These are phyloP conservation scores for Ophion ellenae DNA, from an alignment of 2,888 invertebrate genomes.

Conservation along the genomic window DNA sequence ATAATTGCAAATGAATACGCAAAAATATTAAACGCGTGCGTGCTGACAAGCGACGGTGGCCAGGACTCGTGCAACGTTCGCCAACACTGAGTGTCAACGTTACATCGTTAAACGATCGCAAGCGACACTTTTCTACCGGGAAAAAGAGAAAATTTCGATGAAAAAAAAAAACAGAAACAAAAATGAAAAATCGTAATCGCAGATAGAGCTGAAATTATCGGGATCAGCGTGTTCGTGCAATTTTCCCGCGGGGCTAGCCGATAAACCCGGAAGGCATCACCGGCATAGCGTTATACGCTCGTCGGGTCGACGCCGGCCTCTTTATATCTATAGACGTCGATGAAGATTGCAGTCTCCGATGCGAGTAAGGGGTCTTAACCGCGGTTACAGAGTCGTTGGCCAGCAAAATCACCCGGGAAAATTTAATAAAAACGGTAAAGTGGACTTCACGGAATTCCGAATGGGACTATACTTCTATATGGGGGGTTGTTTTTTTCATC, in stretches of 20 bases:
- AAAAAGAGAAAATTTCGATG: slow-evolving; percentile 46
- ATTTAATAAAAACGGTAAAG: slow-evolving; percentile 16
- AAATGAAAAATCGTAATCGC: slow-evolving; percentile 28
- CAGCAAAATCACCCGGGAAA: background rate
- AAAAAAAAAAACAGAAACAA: background rate
- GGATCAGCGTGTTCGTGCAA: slow-evolving; percentile 21
- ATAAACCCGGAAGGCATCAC: slow-evolving; percentile 62
- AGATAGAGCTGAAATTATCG: slow-evolving; percentile 39
- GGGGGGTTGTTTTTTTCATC: background rate
- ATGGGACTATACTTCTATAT: background rate
- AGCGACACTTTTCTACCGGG: slow-evolving; percentile 62
- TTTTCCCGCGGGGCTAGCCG: slow-evolving; percentile 23
- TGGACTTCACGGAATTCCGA: background rate
- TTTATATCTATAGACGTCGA: slow-evolving; percentile 17
- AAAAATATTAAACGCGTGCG: background rate
- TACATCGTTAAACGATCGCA: slow-evolving; percentile 66
- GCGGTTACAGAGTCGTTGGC: slow-evolving; percentile 37
- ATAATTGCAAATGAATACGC: slow-evolving; percentile 2
- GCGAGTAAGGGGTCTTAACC: background rate
- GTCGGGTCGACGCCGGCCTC: slow-evolving; percentile 28
- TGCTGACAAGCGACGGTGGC: background rate
- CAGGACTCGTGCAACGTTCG: background rate
- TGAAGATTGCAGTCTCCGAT: slow-evolving; percentile 25
- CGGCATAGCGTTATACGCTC: slow-evolving; percentile 36
- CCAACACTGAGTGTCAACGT: slow-evolving; percentile 54